Percentiles rank a stretch among this genome's conserved stretches.
Evolutionary conservation across 1,140 invertebrate genomes (phyloP).

Genomic region (Drosophila pseudoananassae): DNA sequence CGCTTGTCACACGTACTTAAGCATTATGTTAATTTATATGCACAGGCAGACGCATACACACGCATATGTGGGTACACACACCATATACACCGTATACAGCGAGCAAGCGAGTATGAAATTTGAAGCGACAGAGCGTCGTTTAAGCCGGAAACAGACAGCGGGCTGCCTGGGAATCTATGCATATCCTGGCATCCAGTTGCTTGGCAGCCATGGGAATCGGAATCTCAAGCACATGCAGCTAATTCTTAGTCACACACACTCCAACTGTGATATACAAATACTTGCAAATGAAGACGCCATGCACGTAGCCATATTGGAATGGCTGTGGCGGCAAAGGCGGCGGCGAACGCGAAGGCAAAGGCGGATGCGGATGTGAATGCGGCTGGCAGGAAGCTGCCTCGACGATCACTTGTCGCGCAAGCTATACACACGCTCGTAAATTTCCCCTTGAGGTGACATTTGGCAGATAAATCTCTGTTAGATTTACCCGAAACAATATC

Average conservation of each 20-base stretch:
- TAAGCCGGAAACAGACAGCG: slow-evolving; percentile 72
- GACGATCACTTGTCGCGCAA: slow-evolving; percentile 59
- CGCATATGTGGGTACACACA: slow-evolving; percentile 9
- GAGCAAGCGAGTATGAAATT: slow-evolving; percentile 68
- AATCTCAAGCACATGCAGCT: slow-evolving; percentile 72
- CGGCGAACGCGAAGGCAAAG: slow-evolving; percentile 7
- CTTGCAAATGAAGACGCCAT: slow-evolving; percentile 32
- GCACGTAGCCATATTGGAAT: slow-evolving; percentile 50
- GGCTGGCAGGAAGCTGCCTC: slow-evolving; percentile 41
- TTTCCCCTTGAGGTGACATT: slow-evolving; percentile 69
- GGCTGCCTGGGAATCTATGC: slow-evolving; percentile 52
- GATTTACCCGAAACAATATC: slow-evolving; percentile 69
- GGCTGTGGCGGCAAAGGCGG: slow-evolving; percentile 7
- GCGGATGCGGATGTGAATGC: slow-evolving; percentile 20
- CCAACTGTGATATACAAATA: slow-evolving; percentile 16
- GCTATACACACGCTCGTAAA: slow-evolving; percentile 64
- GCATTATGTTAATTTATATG: slow-evolving; percentile 82
- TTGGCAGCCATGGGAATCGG: slow-evolving; percentile 61
- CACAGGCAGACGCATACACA: slow-evolving; percentile 21
- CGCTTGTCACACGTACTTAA: slow-evolving; percentile 80
- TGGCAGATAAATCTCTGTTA: slow-evolving; percentile 76
- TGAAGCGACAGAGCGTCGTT: slow-evolving; percentile 77
- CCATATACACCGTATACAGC: neutral
- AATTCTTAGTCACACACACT: slow-evolving; percentile 48
- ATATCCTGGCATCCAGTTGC: slow-evolving; percentile 51